phyloP scores from a whole-genome alignment of 1,140 invertebrate species.

The Drosophila takahashii region DNA sequence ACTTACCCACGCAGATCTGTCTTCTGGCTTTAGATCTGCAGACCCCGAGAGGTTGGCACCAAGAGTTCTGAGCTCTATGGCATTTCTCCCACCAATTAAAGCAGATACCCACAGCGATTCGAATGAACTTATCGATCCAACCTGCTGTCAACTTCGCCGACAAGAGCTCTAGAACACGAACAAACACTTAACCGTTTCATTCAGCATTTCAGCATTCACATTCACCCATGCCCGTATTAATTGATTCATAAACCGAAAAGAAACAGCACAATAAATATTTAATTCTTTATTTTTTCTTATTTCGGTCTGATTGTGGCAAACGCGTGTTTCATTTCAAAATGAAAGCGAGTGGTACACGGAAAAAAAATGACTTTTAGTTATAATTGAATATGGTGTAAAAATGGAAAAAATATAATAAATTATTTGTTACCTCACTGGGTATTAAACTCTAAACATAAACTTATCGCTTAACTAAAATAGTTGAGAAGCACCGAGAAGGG shows the following conservation, averaged over 20 bases:
- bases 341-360: conserved; percentile 23
- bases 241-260: conserved; percentile 70
- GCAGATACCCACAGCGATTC: background rate
- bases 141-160: conserved; percentile 41
- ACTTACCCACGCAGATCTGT: conserved; percentile 46
- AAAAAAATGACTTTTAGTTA: background rate
- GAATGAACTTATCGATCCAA: conserved; percentile 35
- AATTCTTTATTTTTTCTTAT: conserved; percentile 14
- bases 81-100: conserved; percentile 2
- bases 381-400: background rate
- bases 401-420: background rate
- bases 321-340: conserved; percentile 53
- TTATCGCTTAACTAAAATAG: conserved; percentile 17
- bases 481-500: conserved; percentile 11
- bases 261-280: conserved; percentile 18
- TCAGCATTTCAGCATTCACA: conserved; percentile 25
- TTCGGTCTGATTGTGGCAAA: conserved; percentile 43
- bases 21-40: conserved; percentile 1
- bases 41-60: conserved; percentile 13
- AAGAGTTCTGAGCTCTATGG: conserved; percentile 23
- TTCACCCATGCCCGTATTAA: conserved; percentile 58
- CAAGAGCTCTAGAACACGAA: conserved; percentile 69
- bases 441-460: background rate
- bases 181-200: conserved; percentile 65
- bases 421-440: too few species aligned